Evolutionary conservation across 2,888 invertebrate species (phyloP).

Genomic region (Scelioninae gen. 2): DNA sequence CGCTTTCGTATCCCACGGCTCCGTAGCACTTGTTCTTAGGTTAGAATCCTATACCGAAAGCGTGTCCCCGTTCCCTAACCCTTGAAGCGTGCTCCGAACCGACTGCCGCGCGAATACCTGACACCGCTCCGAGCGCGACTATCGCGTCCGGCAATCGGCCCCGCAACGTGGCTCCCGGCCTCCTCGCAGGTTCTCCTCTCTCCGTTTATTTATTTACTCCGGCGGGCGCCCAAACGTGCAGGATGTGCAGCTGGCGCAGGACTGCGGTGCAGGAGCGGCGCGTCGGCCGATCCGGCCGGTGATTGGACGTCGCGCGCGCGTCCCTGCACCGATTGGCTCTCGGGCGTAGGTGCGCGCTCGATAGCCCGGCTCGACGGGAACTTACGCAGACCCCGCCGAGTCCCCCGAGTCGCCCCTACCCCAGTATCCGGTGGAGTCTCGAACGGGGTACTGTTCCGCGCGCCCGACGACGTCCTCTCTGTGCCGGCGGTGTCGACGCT

Average conservation of each 20-base stretch:
- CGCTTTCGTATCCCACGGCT: too few relatives aligned
- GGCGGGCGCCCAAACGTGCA: constrained; percentile 30
- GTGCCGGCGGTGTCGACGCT: constrained; percentile 27
- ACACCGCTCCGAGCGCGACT: too few relatives aligned
- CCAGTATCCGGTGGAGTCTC: constrained; percentile 74
- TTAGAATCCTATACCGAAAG: too few relatives aligned
- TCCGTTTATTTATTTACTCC: constrained; percentile 43
- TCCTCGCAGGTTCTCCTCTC: neutral
- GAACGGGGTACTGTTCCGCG: constrained; percentile 68
- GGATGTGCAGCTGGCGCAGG: constrained; percentile 40
- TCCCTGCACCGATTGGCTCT: constrained; percentile 68
- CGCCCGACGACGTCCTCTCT: constrained; percentile 22
- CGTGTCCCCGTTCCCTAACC: too few relatives aligned
- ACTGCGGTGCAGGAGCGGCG: constrained; percentile 42
- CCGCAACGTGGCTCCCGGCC: too few relatives aligned
- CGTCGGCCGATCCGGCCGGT: constrained; percentile 53
- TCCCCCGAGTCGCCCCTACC: constrained; percentile 63
- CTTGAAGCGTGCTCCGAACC: too few relatives aligned
- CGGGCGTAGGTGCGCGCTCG: constrained; percentile 72
- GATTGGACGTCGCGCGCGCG: constrained; percentile 65
- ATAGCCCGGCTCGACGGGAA: constrained; percentile 67
- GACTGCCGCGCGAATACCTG: too few relatives aligned
- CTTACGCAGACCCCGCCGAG: too few relatives aligned
- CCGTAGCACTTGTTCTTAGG: too few relatives aligned
- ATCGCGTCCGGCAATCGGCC: too few relatives aligned